Evolutionary conservation across 2,113 vertebrate species (phyloP), one percentile per base, ranked within the genome.

Genomic region (Psilopsiagon aurifrons): DNA sequence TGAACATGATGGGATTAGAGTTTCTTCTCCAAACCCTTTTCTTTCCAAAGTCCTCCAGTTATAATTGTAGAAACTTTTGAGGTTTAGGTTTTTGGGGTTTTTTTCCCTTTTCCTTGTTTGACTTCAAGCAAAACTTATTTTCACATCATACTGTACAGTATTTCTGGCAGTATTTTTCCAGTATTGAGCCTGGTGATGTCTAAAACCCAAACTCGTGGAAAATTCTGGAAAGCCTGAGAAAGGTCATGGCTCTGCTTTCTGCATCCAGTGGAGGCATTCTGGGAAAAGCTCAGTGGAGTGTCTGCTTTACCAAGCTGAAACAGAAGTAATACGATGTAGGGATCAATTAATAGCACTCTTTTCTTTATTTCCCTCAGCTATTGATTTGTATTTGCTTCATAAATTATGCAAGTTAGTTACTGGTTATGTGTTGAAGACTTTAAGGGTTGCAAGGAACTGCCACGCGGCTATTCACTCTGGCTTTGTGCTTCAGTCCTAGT

Each of bases 111-210:
- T 28, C 41, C 79, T 86, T 39, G 37, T 84, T 52, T 71, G 71
- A 86, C 79, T 96, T 51, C 73, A 94, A 84, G 37, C 60, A 94
- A 74, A 93, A 80, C 47, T 90, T 86, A 73, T n/a, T 94, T 92
- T 90, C 6, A 5, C 39, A 25, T 13, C 91, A 46, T 79, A 37
- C 37, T 83, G 73, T 85, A 57, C 80, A 1, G 37, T 71, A 59
- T 79, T 84, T 74, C 57, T 93, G 90, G 55, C 23, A 19, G 52
- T 88, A 31, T 69, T 55, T 85, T 70, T 92, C 86, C 88, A 90
- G 81, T 84, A 88, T 89, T 78, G 52, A 92, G 43, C 37, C 35
- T 75, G 60, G 76, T 86, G 79, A 87, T 85, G 69, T 76, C 60
- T 81, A 59, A 95, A 77, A 78, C 63, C 7, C 15, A 77, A 88